Evolutionary conservation across 2,888 invertebrate genomes (phyloP).

Genomic region (Metellina segmentata): DNA sequence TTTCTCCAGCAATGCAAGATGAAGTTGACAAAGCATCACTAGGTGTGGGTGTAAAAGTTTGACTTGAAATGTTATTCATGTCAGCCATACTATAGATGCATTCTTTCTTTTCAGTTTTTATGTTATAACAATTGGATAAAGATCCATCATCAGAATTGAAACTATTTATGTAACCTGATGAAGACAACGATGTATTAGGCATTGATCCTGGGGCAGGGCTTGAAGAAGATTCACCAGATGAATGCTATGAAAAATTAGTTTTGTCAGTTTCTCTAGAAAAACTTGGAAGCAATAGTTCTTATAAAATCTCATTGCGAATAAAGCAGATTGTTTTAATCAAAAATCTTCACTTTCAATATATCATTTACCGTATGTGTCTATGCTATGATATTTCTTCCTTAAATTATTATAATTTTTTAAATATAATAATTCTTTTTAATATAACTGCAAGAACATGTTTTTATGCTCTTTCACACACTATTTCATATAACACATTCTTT

Average conservation of each 20-base stretch:
- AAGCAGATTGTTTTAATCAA: background rate
- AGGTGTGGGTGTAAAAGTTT: conserved; percentile 4
- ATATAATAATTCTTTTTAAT: too few relatives aligned
- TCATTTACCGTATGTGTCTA: too few relatives aligned
- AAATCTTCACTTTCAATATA: background rate
- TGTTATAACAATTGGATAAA: conserved; percentile 51
- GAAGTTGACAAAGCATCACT: conserved; percentile 45
- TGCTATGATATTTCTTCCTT: too few relatives aligned
- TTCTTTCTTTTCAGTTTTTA: conserved; percentile 68
- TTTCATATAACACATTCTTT: too few relatives aligned
- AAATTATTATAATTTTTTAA: too few relatives aligned
- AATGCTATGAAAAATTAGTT: conserved; percentile 47
- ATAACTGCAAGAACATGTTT: too few relatives aligned
- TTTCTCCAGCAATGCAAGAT: conserved; percentile 44
- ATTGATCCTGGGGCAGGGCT: conserved; percentile 75
- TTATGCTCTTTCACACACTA: too few relatives aligned
- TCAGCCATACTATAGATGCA: conserved; percentile 56
- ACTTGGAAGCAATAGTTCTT: too few relatives aligned
- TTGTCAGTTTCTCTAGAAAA: too few relatives aligned
- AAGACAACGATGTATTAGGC: conserved; percentile 59
- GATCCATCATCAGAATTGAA: conserved; percentile 71
- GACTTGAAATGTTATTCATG: conserved; percentile 56
- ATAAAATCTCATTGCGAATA: background rate
- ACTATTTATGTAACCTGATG: conserved; percentile 66
- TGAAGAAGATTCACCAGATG: conserved; percentile 75